phyloP scores from a whole-genome alignment of 2,888 invertebrate species.

The Epirrhoe tristata region DNA sequence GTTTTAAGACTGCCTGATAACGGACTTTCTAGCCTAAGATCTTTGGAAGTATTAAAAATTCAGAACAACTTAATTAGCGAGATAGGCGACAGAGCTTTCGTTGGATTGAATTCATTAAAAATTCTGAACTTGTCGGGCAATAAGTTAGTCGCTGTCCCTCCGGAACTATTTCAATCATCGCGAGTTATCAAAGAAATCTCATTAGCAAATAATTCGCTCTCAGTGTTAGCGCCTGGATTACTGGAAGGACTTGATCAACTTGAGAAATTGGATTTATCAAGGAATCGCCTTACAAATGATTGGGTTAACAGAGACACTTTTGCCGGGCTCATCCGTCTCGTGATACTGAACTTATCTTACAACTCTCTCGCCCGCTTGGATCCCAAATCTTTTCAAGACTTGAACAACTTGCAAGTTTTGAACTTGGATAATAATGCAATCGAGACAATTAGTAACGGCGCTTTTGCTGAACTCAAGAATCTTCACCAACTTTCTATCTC shows the following conservation, averaged over 20 bases:
- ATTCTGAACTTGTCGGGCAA: constrained; percentile 93
- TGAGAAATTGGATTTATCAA: constrained; percentile 89
- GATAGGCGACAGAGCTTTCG: constrained; percentile 90
- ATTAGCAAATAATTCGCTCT: constrained; percentile 92
- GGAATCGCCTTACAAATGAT: constrained; percentile 89
- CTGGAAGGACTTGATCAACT: constrained; percentile 90
- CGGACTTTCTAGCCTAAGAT: constrained; percentile 88
- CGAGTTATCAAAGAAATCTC: constrained; percentile 89
- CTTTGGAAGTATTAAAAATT: constrained; percentile 89
- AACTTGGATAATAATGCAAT: constrained; percentile 90
- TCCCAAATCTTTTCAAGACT: constrained; percentile 89
- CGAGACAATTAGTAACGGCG: constrained; percentile 88
- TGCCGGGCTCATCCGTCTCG: constrained; percentile 89
- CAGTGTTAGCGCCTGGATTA: constrained; percentile 90
- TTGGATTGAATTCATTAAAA: constrained; percentile 88
- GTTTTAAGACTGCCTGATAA: constrained; percentile 89
- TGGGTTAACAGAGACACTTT: constrained; percentile 93
- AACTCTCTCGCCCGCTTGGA: constrained; percentile 90
- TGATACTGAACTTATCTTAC: constrained; percentile 90
- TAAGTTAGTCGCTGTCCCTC: constrained; percentile 91
- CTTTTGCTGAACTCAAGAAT: constrained; percentile 90
- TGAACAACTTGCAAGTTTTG: constrained; percentile 90
- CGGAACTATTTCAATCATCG: constrained; percentile 90
- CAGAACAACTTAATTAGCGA: constrained; percentile 91
- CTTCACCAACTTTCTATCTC: constrained; percentile 90